Percentiles rank a stretch among this genome's conserved stretches.
Evolutionary conservation across 2,113 vertebrate species (phyloP).

Genomic region (Chaenogobius annularis): DNA sequence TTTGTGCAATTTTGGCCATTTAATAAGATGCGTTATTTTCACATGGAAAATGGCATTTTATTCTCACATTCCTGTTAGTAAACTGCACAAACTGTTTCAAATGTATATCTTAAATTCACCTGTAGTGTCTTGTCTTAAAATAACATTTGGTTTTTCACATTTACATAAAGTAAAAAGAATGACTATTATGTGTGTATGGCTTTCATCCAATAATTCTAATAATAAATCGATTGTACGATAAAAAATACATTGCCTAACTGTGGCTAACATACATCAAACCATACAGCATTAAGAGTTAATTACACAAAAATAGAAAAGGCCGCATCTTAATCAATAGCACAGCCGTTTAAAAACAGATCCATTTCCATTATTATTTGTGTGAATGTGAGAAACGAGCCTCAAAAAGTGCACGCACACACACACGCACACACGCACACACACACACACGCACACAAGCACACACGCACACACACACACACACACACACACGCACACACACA

Average conservation of each 20-base stretch:
- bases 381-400: constrained; percentile 33
- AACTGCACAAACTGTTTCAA: too few relatives aligned
- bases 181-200: neutral
- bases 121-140: too few relatives aligned
- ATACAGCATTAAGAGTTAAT: neutral
- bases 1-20: too few relatives aligned
- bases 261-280: neutral
- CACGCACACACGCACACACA: too few relatives aligned
- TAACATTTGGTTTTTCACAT: too few relatives aligned
- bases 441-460: too few relatives aligned
- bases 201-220: neutral
- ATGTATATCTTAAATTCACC: too few relatives aligned
- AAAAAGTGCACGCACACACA: constrained; percentile 4
- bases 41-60: too few relatives aligned
- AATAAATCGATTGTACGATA: neutral
- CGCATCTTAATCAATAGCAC: neutral
- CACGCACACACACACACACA: too few relatives aligned
- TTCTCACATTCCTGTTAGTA: too few relatives aligned
- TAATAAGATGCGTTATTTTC: too few relatives aligned
- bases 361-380: constrained; percentile 10
- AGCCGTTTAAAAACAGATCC: constrained; percentile 38
- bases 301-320: neutral
- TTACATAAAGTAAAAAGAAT: neutral
- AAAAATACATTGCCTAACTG: too few relatives aligned
- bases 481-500: neutral